Conservation (phyloP, 2,797 vertebrate species). For the Sus cebifrons region DNA sequence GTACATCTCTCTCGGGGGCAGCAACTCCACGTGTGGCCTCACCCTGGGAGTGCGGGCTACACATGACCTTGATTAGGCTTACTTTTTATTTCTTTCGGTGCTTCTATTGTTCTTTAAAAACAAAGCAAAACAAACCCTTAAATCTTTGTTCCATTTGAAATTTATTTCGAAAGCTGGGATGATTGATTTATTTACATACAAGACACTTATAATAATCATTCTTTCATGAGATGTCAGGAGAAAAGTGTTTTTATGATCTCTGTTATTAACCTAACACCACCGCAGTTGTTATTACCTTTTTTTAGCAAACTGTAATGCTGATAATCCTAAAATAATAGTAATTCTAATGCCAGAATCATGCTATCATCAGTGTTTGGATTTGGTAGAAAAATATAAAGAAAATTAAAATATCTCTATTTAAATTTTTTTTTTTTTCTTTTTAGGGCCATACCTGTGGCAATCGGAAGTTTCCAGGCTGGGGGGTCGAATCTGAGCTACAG, state of each 20-base stretch:
- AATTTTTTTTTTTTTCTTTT: neutral
- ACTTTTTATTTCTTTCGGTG: neutral
- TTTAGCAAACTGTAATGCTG: neutral
- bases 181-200: slow-evolving; percentile 12
- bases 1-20: neutral
- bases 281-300: slow-evolving; percentile 11
- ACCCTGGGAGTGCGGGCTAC: too few relatives aligned
- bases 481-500: too few relatives aligned
- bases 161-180: slow-evolving; percentile 50
- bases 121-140: neutral
- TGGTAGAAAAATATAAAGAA: slow-evolving; percentile 59
- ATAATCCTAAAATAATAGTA: slow-evolving; percentile 44
- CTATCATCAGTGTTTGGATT: slow-evolving; percentile 31
- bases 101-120: slow-evolving; percentile 15
- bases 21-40: neutral
- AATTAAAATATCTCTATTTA: slow-evolving; percentile 36
- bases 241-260: slow-evolving; percentile 9
- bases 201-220: slow-evolving; percentile 24
- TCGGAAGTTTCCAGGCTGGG: too few relatives aligned
- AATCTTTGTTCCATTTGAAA: slow-evolving; percentile 59
- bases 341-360: slow-evolving; percentile 60
- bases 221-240: slow-evolving; percentile 4
- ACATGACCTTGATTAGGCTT: neutral
- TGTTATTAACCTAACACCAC: neutral
- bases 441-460: too few relatives aligned